phyloP scores from a whole-genome alignment of 2,888 invertebrate genomes.

The Leptopilina syphax region DNA sequence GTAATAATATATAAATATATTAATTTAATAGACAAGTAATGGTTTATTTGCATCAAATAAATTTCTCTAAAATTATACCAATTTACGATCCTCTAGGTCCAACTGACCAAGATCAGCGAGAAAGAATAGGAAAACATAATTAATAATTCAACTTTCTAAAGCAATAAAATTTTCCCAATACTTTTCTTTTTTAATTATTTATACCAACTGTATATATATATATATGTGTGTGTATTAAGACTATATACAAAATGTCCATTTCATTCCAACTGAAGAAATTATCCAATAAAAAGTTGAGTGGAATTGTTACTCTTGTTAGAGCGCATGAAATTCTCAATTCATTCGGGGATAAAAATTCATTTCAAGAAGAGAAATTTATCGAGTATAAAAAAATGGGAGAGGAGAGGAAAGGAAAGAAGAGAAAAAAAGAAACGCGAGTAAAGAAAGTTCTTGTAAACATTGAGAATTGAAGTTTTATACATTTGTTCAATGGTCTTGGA shows the following conservation, averaged over 20 bases:
- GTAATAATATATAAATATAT: too few species aligned
- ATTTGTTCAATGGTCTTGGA: not conserved
- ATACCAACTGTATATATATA: not conserved
- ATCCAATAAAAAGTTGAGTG: not conserved
- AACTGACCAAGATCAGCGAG: too few species aligned
- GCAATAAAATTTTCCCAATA: too few species aligned
- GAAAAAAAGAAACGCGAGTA: too few species aligned
- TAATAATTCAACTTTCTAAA: too few species aligned
- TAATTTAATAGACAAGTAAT: too few species aligned
- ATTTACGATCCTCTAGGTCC: too few species aligned
- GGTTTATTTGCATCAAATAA: too few species aligned
- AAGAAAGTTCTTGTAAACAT: conserved; percentile 11
- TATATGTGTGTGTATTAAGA: not conserved
- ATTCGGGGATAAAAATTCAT: not conserved
- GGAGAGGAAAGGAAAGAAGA: too few species aligned
- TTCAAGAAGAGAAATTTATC: conserved; percentile 2
- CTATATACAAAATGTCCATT: not conserved
- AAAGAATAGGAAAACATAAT: too few species aligned
- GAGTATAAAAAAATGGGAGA: not conserved
- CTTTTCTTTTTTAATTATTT: too few species aligned
- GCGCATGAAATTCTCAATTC: conserved; percentile 1
- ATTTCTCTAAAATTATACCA: too few species aligned
- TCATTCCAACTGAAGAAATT: not conserved
- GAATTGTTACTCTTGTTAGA: not conserved
- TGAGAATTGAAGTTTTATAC: not conserved